Base-by-base conservation (phyloP, 2,888 invertebrate species). In the Torymus texanus region DNA sequence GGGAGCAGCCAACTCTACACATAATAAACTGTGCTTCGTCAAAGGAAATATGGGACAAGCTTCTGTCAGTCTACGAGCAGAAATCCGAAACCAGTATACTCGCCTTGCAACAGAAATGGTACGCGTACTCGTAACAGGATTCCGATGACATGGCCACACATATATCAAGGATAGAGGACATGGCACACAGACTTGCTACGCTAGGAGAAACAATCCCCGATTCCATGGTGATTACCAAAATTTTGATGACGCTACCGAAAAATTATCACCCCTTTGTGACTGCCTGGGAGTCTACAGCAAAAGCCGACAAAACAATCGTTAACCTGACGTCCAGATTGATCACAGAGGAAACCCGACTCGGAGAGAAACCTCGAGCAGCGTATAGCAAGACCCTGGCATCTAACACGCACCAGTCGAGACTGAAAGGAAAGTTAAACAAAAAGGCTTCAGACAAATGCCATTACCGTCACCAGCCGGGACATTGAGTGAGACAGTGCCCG, bases 11-110 rank as follows among this genome's bases (percentile, higher is more conserved):
- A 0, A 41, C 83, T 16, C 61, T 83, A 3, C 71, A 84, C 4
- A 41, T 85, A 8, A 75, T 84, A 74, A 79, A 68, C 18, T 81
- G 80, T 41, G 51, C 73, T 16, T 81, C 71, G 53, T 82, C 84
- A 14, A 80, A 80, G 1, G 81, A 84, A 51, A 87, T 87, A 85
- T 87, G 85, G 85, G 66, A 67, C 0, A 85, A 84, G 79, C 78
- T 87, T 11, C 74, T 80, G 0, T 74, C 76, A 2, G 81, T 86
- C 1, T 86, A 83, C 63, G 85, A 87, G 70, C 85, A 84, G 29
- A 85, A 85, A 68, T 83, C 79, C 2, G 85, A 85, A 56, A 71
- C 83, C 0, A 84, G 83, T 4, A 83, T 83, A 50, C 84, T 84
- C 21, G 51, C 83, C 5, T 63, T 83, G 2, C 82, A 83, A 50